A percentile compares a stretch with the other conserved stretches of the same genome.
phyloP scores from a whole-genome alignment of 2,797 vertebrate species.

The Tapera naevia region DNA sequence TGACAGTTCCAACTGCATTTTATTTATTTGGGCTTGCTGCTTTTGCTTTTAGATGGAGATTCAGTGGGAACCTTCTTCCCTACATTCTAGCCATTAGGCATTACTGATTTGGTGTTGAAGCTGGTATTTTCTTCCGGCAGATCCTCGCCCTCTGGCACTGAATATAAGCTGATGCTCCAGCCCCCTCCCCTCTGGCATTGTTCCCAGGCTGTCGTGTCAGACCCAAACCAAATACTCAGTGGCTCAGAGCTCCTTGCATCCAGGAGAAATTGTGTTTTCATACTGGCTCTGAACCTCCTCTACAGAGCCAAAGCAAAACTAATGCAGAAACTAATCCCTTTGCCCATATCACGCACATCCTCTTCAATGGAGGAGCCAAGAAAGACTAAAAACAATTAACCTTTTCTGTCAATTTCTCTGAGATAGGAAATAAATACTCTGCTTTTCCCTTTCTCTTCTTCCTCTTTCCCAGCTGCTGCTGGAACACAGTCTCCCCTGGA shows the following conservation, averaged over 20 bases:
- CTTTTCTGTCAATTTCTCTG: conserved; percentile 15
- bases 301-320: conserved; percentile 54
- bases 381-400: conserved; percentile 26
- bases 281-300: conserved; percentile 45
- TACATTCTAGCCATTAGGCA: not conserved
- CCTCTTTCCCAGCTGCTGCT: not conserved
- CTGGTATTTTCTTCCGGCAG: conserved; percentile 2
- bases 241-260: conserved; percentile 18
- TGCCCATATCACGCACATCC: conserved; percentile 36
- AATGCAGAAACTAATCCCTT: conserved; percentile 57
- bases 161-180: conserved; percentile 31
- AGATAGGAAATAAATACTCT: not conserved
- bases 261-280: conserved; percentile 56
- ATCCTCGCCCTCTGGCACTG: not conserved
- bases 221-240: conserved; percentile 42
- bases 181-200: not conserved
- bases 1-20: not conserved
- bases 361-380: conserved; percentile 6
- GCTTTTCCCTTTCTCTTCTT: not conserved
- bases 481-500: not conserved
- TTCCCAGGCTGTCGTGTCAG: conserved; percentile 38
- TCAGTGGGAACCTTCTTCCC: not conserved
- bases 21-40: not conserved
- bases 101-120: conserved; percentile 10
- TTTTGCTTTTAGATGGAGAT: not conserved